Percentiles rank a stretch among this genome's conserved stretches.
phyloP scores from a whole-genome alignment of 2,888 invertebrate species.

The Pristionchus fissidentatus region DNA sequence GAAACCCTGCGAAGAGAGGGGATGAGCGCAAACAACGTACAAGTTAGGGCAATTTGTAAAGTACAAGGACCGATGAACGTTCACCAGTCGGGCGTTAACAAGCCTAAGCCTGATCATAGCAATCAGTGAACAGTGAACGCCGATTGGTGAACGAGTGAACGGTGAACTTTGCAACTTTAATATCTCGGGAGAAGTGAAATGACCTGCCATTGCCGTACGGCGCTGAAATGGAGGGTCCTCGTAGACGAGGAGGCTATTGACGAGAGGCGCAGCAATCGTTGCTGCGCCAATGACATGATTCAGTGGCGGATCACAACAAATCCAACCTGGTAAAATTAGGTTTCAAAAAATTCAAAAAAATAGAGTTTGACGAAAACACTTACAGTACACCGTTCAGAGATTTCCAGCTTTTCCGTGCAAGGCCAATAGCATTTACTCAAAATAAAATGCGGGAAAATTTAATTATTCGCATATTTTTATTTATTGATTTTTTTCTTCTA shows the following conservation, averaged over 20 bases:
- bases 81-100: no score
- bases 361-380: background rate
- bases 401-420: background rate
- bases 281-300: constrained; percentile 19
- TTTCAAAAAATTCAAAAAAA: background rate
- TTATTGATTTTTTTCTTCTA: background rate
- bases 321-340: background rate
- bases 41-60: no score
- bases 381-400: background rate
- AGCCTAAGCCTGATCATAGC: no score
- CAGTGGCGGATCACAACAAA: background rate
- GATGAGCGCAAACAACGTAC: background rate
- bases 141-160: no score
- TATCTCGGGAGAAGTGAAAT: background rate
- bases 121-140: no score
- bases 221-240: constrained; percentile 21
- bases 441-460: background rate
- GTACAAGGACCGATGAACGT: background rate
- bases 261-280: constrained; percentile 30
- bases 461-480: background rate
- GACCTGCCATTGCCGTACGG: constrained; percentile 33
- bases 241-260: constrained; percentile 41
- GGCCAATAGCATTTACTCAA: background rate
- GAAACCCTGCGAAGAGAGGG: constrained; percentile 60
- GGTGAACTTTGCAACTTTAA: no score